A percentile compares a stretch with the other conserved stretches of the same genome.
Conservation (phyloP, 2,888 invertebrate species). For the Eucera pruinosa region DNA sequence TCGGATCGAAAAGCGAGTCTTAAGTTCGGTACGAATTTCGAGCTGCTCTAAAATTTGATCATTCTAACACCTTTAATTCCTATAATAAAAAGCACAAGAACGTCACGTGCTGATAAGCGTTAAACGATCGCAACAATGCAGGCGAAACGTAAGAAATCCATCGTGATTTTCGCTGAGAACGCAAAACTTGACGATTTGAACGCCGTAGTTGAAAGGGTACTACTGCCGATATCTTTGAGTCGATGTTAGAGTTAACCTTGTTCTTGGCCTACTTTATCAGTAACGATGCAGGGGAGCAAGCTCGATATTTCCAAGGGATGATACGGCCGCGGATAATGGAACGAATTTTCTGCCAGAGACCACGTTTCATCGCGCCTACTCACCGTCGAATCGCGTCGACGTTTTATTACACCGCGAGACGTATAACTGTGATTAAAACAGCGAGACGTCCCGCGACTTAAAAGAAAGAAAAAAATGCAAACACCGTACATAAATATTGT, state of each 20-base stretch:
- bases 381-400: neutral
- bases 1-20: too few relatives aligned
- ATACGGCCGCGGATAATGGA: conserved; percentile 42
- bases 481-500: conserved; percentile 27
- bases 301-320: conserved; percentile 63
- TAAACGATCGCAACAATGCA: neutral
- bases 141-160: neutral
- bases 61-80: too few relatives aligned
- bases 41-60: too few relatives aligned
- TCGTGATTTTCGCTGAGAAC: too few relatives aligned
- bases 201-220: conserved; percentile 38
- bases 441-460: conserved; percentile 7
- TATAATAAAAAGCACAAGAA: too few relatives aligned
- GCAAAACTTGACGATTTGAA: conserved; percentile 7
- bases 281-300: conserved; percentile 59
- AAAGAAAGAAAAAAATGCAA: conserved; percentile 16
- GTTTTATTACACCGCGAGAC: neutral
- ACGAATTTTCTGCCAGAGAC: conserved; percentile 11
- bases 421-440: neutral
- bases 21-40: too few relatives aligned
- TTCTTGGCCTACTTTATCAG: conserved; percentile 65
- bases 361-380: neutral
- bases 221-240: conserved; percentile 51
- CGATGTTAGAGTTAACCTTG: conserved; percentile 62
- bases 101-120: neutral